Percentiles rank a stretch among this genome's conserved stretches.
phyloP scores from a whole-genome alignment of 2,888 invertebrate species.

The Philhelius pedissequus region DNA sequence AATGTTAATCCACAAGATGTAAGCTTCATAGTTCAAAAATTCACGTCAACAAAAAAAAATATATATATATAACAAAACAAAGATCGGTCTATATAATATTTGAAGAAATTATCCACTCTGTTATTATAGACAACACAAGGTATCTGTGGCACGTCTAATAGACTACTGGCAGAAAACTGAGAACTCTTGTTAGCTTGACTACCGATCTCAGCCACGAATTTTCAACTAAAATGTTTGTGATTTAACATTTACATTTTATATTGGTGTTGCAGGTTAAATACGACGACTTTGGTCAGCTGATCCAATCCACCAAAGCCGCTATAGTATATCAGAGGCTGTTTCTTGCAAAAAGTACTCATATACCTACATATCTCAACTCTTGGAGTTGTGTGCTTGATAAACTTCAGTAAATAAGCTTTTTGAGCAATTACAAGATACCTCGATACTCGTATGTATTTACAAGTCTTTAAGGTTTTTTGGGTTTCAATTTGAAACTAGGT shows the following conservation, averaged over 20 bases:
- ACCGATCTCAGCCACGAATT: conserved; percentile 63
- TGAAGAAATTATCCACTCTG: neutral
- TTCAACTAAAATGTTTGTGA: conserved; percentile 64
- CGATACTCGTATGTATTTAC: no score
- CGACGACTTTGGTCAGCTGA: conserved; percentile 42
- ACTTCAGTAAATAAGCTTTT: neutral
- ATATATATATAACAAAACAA: conserved; percentile 2
- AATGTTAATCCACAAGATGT: conserved; percentile 56
- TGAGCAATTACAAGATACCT: neutral
- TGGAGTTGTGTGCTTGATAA: neutral
- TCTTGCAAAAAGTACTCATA: no score
- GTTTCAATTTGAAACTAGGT: neutral
- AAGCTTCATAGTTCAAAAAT: conserved; percentile 33
- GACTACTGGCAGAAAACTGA: conserved; percentile 25
- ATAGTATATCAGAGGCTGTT: conserved; percentile 11
- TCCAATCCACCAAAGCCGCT: neutral
- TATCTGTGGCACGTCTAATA: conserved; percentile 17
- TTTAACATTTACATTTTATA: conserved; percentile 65
- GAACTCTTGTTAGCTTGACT: conserved; percentile 56
- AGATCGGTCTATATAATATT: neutral
- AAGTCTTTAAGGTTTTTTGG: neutral
- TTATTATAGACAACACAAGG: neutral
- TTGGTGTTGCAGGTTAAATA: conserved; percentile 12
- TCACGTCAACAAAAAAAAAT: neutral
- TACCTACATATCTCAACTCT: neutral